Evolutionary conservation across 2,113 vertebrate species (phyloP), one percentile per base, ranked within the genome.

Genomic region (Rhodinocichla rosea): DNA sequence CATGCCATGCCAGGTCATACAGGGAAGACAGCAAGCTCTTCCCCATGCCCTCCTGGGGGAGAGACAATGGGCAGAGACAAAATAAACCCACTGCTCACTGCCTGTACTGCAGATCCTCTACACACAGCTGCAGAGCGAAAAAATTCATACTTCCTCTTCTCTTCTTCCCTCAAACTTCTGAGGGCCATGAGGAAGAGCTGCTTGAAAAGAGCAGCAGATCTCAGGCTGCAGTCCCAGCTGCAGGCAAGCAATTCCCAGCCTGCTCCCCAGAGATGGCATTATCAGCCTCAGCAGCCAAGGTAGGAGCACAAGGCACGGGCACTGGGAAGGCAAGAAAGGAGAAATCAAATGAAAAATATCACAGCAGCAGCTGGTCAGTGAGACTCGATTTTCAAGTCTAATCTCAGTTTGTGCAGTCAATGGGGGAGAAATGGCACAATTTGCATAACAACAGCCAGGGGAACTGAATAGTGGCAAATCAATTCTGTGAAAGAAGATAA

Each of bases 381-480:
- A 94, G 96, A 80, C 97, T 94, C 28, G 75, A 97, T 93, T 97
- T 97, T 97, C 97, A 89, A 95, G 92, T 98, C 97, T 98, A 98
- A 98, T 98, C 98, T 98, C 68, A 2, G 95, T 91, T 98, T 95
- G 97, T 96, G 95, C 97, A 98, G 95, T 97, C 97, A 97, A 92
- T 90, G 94, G 87, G 95, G 90, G 97, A 98, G 97, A 98, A 98
- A 98, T 96, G 92, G 84, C 97, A 87, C 63, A 11, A 98, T 98
- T 98, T 98, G 97, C 98, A 98, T 98, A 97, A 98, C 98, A 98
- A 98, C 92, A 62, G 96, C 95, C 94, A 88, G 94, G 97, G 88
- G 15, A 96, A 97, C 93, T 97, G 97, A 97, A 98, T 94, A 88
- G 95, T 47, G 73, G 97, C 97, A 94, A 98, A 98, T 98, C 97